These are phyloP conservation scores for Scotopteryx bipunctaria DNA, from an alignment of 2,888 invertebrate species.

Conservation along the genomic window DNA sequence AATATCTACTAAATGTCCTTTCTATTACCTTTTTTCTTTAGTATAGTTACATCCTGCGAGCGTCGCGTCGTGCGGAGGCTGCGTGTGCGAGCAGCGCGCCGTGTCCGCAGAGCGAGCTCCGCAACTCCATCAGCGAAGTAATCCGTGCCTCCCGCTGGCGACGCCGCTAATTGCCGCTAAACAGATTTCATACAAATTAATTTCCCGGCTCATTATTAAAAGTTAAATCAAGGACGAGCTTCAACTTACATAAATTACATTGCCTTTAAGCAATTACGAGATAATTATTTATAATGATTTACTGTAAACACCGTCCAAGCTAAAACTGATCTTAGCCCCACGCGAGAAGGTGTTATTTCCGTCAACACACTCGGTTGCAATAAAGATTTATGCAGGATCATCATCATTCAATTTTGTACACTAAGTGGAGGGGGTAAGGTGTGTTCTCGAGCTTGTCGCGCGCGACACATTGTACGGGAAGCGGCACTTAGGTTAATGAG, in stretches of 20 bases:
- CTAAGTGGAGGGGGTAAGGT: background rate
- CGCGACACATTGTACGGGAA: slow-evolving; percentile 10
- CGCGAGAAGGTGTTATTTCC: background rate
- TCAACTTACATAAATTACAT: slow-evolving; percentile 34
- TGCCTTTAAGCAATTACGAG: slow-evolving; percentile 30
- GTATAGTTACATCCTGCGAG: too few species aligned
- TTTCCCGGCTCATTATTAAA: slow-evolving; percentile 30
- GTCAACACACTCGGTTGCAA: background rate
- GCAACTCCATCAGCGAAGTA: background rate
- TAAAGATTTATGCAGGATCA: slow-evolving; percentile 3
- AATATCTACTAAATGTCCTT: too few species aligned
- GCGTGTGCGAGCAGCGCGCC: too few species aligned
- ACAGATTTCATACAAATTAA: slow-evolving; percentile 30
- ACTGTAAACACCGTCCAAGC: background rate
- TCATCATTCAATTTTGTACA: background rate
- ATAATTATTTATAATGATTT: slow-evolving; percentile 31
- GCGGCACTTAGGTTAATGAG: slow-evolving; percentile 13
- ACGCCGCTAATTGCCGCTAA: slow-evolving; percentile 8
- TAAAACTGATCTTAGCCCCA: background rate
- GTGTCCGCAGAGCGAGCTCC: too few species aligned
- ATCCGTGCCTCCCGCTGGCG: background rate
- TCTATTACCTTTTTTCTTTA: too few species aligned
- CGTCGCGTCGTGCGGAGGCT: too few species aligned
- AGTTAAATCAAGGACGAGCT: slow-evolving; percentile 27
- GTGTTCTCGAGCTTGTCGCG: background rate